Evolutionary conservation across 2,888 invertebrate species (phyloP).

Genomic region (Rotaria macrura): DNA sequence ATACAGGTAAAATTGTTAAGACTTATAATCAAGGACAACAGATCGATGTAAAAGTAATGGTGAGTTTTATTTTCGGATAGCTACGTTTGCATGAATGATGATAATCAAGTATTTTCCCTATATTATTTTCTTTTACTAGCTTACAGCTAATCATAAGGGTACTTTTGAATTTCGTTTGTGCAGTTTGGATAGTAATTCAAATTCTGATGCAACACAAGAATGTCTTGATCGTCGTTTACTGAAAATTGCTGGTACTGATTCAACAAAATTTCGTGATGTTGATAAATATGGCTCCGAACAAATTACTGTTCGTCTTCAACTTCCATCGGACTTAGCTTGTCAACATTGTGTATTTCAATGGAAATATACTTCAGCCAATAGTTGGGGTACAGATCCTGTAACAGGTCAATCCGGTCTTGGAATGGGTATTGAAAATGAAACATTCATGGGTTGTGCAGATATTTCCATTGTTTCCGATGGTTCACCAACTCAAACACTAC

Average conservation of each 20-base stretch:
- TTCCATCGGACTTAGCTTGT: conserved; percentile 24
- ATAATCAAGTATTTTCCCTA: not conserved
- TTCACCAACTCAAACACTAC: not conserved
- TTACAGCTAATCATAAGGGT: conserved; percentile 29
- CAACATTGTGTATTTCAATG: conserved; percentile 31
- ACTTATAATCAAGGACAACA: conserved; percentile 6
- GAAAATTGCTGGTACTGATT: not conserved
- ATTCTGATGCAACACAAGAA: conserved; percentile 21
- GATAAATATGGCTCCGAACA: not conserved
- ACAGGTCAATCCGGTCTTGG: not conserved
- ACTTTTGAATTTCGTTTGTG: conserved; percentile 28
- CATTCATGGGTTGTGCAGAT: not conserved
- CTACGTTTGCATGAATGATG: not conserved
- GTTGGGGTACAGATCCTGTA: conserved; percentile 19
- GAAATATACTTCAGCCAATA: conserved; percentile 30
- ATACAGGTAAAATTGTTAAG: conserved; percentile 17
- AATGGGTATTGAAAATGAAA: not conserved
- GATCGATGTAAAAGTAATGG: conserved; percentile 19
- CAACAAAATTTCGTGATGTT: not conserved
- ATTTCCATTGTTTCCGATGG: not conserved
- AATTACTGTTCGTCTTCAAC: not conserved
- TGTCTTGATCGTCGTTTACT: conserved; percentile 23
- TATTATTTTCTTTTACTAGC: not conserved
- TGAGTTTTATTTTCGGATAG: not conserved
- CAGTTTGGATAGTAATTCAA: conserved; percentile 23